These are phyloP conservation scores for Bucco capensis DNA, from an alignment of 2,113 vertebrate species.

Conservation along the genomic window DNA sequence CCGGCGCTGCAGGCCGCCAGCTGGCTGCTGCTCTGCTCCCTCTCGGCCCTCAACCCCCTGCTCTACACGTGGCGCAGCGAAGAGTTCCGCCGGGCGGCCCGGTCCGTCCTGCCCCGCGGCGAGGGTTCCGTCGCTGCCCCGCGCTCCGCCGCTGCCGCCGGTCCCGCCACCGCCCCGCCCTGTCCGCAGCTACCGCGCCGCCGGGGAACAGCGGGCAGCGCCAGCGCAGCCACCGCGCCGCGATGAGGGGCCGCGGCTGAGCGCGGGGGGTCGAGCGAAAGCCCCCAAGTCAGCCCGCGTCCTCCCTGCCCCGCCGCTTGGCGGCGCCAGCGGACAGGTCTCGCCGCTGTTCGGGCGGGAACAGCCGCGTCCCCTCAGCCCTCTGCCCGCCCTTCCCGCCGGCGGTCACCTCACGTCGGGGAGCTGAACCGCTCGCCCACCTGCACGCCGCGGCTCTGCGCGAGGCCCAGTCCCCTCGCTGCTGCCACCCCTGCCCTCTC, in stretches of 20 bases:
- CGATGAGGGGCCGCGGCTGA: background rate
- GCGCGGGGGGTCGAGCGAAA: background rate
- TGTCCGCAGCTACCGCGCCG: constrained; percentile 39
- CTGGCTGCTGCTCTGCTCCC: constrained; percentile 82
- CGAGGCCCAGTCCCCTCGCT: background rate
- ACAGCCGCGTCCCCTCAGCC: background rate
- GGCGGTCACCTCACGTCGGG: background rate
- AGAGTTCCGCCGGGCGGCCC: constrained; percentile 83
- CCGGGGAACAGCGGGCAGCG: background rate
- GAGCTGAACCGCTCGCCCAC: background rate
- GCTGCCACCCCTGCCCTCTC: background rate
- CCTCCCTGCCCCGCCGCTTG: background rate
- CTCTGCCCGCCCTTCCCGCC: background rate
- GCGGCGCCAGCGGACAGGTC: background rate
- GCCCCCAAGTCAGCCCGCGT: no score
- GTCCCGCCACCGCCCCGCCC: constrained; percentile 37
- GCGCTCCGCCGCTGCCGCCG: constrained; percentile 9
- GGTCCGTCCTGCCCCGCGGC: constrained; percentile 74
- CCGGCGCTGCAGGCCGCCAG: constrained; percentile 74
- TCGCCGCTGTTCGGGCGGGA: background rate
- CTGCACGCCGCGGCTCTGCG: background rate
- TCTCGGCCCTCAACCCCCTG: constrained; percentile 84
- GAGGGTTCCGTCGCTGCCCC: constrained; percentile 44
- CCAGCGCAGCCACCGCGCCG: background rate
- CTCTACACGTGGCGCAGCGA: constrained; percentile 89